A percentile compares a stretch with the other conserved stretches of the same genome.
These are phyloP conservation scores for Pinctada fucata DNA, from an alignment of 2,888 invertebrate genomes.

Conservation along the genomic window DNA sequence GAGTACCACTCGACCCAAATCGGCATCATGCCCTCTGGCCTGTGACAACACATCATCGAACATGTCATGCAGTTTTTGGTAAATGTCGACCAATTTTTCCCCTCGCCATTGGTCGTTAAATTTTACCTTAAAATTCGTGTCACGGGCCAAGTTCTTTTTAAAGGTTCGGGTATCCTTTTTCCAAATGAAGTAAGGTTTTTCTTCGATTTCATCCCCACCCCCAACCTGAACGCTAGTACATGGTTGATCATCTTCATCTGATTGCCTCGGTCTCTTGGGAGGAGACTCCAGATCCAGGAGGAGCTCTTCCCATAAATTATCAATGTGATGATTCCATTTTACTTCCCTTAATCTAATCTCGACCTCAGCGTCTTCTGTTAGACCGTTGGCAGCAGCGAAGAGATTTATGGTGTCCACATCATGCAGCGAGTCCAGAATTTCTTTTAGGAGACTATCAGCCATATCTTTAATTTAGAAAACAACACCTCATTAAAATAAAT, in stretches of 20 bases:
- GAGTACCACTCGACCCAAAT: constrained; percentile 34
- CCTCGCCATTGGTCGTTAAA: too few relatives aligned
- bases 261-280: constrained; percentile 4
- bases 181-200: constrained; percentile 16
- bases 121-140: constrained; percentile 7
- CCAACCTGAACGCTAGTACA: constrained; percentile 6
- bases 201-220: constrained; percentile 8
- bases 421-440: constrained; percentile 6
- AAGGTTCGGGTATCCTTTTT: constrained; percentile 14
- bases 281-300: not conserved
- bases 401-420: constrained; percentile 21
- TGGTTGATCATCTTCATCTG: constrained; percentile 13
- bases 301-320: constrained; percentile 4
- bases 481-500: not conserved
- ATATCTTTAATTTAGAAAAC: constrained; percentile 7
- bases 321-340: constrained; percentile 6
- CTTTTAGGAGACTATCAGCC: constrained; percentile 10
- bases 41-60: too few relatives aligned
- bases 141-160: constrained; percentile 23
- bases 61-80: constrained; percentile 13
- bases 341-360: constrained; percentile 5
- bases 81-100: constrained; percentile 12
- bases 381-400: constrained; percentile 16
- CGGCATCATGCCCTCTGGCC: constrained; percentile 33
- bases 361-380: constrained; percentile 6